Conservation (phyloP, 2,113 vertebrate genomes). For the Mus musculus region GRCm39 chr2:54748001-54748500, state of each 20-base stretch:
- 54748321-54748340: not conserved
- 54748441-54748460: not conserved
- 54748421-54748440: constrained; percentile 6
- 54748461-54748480: not conserved
- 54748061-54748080: constrained; percentile 9
- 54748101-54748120: not conserved
- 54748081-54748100: not conserved
- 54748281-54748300: not conserved
- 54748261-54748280: not conserved
- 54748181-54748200: not conserved
- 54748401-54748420: not conserved
- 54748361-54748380: constrained; percentile 11
- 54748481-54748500: not conserved
- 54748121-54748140: not conserved
- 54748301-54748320: not conserved
- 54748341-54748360: constrained; percentile 10
- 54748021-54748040: not conserved
- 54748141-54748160: not conserved
- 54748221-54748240: not conserved
- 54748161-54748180: not conserved
- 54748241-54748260: not conserved
- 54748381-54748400: not conserved
- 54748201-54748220: not conserved
- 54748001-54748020: not conserved
- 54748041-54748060: not conserved